These are phyloP conservation scores for Galeopsomyia nigrocyanea DNA, from an alignment of 2,888 invertebrate species.

Conservation along the genomic window DNA sequence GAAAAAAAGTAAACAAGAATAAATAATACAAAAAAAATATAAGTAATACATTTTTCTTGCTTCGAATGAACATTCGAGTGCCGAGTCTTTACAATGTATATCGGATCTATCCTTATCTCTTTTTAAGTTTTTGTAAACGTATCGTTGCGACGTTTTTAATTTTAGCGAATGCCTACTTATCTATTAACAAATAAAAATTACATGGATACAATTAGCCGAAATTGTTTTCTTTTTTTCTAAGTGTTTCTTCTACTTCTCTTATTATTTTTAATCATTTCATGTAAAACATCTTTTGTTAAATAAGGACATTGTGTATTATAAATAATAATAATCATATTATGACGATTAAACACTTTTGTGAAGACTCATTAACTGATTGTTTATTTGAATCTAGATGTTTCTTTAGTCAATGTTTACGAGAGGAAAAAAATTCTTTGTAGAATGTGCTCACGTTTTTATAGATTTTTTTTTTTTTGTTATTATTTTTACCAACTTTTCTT, in stretches of 20 bases:
- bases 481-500: no score
- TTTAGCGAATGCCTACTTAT: slow-evolving; percentile 40
- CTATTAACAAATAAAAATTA: slow-evolving; percentile 41
- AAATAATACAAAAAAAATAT: neutral
- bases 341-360: slow-evolving; percentile 46
- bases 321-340: slow-evolving; percentile 21
- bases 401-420: slow-evolving; percentile 9
- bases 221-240: slow-evolving; percentile 33
- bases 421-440: no score
- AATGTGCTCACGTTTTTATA: no score
- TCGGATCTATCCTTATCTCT: slow-evolving; percentile 23
- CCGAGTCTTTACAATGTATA: slow-evolving; percentile 45
- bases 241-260: slow-evolving; percentile 23
- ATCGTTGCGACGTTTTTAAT: slow-evolving; percentile 43
- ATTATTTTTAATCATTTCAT: slow-evolving; percentile 37
- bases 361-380: slow-evolving; percentile 42
- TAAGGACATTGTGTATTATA: slow-evolving; percentile 38
- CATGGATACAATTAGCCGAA: slow-evolving; percentile 33
- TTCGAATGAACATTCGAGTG: slow-evolving; percentile 44
- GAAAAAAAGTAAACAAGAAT: slow-evolving; percentile 17
- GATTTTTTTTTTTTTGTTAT: no score
- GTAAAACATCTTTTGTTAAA: slow-evolving; percentile 33
- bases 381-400: slow-evolving; percentile 34
- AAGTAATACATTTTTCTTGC: slow-evolving; percentile 32
- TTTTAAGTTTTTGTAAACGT: slow-evolving; percentile 38